phyloP scores from a whole-genome alignment of 1,140 invertebrate species.

The Liolophura sinensis region DNA sequence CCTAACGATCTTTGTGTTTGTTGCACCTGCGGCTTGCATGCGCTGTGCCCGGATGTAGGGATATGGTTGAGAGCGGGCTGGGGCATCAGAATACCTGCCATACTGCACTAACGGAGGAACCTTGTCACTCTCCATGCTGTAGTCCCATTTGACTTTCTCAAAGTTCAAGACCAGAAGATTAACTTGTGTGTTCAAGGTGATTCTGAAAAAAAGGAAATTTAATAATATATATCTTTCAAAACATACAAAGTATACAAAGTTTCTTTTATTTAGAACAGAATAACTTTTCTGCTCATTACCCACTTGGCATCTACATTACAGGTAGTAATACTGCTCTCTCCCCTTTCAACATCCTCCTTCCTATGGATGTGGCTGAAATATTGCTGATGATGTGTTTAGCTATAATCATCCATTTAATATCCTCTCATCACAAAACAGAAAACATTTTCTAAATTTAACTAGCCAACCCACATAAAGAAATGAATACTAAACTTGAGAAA shows the following conservation, averaged over 20 bases:
- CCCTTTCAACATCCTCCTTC: background rate
- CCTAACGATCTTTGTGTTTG: slow-evolving; percentile 46
- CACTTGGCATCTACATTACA: no score
- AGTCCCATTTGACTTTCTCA: slow-evolving; percentile 56
- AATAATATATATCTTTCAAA: slow-evolving; percentile 1
- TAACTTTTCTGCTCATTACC: no score
- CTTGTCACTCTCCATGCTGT: slow-evolving; percentile 50
- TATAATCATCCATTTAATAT: background rate
- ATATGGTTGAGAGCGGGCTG: slow-evolving; percentile 46
- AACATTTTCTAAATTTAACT: background rate
- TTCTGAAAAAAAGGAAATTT: slow-evolving; percentile 37
- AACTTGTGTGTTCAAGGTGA: slow-evolving; percentile 54
- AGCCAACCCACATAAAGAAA: background rate
- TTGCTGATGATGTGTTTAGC: background rate
- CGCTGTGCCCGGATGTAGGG: slow-evolving; percentile 52
- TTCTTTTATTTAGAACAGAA: no score
- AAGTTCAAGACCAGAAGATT: slow-evolving; percentile 57
- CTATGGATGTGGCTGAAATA: background rate
- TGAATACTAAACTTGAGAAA: background rate
- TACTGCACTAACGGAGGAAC: slow-evolving; percentile 51
- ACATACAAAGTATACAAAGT: no score
- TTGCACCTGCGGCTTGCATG: slow-evolving; percentile 49
- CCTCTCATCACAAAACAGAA: no score
- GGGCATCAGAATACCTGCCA: slow-evolving; percentile 47
- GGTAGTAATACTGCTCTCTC: background rate